Evolutionary conservation across 1,140 invertebrate species (phyloP).

Genomic region (Hirudo medicinalis): DNA sequence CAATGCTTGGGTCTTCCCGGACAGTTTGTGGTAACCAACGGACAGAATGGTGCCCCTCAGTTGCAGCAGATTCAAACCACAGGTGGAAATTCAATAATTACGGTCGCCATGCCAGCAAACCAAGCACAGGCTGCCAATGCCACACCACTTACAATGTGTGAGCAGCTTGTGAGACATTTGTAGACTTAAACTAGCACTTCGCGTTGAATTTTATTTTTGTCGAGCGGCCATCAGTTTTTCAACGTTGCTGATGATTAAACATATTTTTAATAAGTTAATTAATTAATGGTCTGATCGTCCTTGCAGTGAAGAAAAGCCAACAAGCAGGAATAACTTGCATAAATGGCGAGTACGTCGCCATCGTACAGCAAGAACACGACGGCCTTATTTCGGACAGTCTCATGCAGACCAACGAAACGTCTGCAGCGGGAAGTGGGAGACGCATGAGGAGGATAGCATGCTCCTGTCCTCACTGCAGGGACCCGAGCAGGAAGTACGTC

Average conservation of each 20-base stretch:
- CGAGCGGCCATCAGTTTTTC: too few species aligned
- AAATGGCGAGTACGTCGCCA: neutral
- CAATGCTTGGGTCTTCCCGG: neutral
- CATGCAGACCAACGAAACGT: neutral
- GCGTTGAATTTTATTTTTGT: too few species aligned
- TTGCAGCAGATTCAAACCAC: neutral
- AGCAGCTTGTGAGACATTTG: neutral
- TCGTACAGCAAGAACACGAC: conserved; percentile 3
- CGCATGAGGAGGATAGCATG: conserved; percentile 71
- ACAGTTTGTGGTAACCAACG: neutral
- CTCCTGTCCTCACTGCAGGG: conserved; percentile 87
- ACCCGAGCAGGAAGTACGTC: conserved; percentile 59
- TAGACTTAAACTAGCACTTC: too few species aligned
- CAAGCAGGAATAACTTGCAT: neutral
- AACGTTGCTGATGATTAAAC: too few species aligned
- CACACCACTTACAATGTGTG: neutral
- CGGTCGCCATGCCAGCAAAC: neutral
- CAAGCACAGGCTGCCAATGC: conserved; percentile 8
- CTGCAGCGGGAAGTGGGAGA: conserved; percentile 24
- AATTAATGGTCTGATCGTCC: too few species aligned
- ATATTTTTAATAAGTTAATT: too few species aligned
- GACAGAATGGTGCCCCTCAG: neutral
- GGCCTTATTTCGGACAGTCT: neutral
- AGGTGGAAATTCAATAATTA: conserved; percentile 1
- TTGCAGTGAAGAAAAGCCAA: too few species aligned